Percentiles rank a stretch among this genome's conserved stretches.
phyloP scores from a whole-genome alignment of 2,797 vertebrate species.

The Myotis pilosus region DNA sequence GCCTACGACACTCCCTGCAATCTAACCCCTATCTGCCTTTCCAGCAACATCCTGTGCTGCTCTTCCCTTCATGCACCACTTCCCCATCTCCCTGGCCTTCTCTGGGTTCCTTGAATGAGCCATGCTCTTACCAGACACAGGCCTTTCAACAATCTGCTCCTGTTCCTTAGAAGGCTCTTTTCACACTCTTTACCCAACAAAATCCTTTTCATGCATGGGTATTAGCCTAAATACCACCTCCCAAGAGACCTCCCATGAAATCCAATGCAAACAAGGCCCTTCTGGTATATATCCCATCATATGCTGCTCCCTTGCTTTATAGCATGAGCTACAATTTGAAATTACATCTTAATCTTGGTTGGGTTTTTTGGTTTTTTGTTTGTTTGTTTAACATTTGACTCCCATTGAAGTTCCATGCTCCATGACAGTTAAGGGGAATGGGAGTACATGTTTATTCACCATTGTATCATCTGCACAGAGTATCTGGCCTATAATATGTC shows the following conservation, averaged over 20 bases:
- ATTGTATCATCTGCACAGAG: background rate
- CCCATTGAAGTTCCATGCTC: background rate
- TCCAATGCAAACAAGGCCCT: background rate
- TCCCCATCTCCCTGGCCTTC: background rate
- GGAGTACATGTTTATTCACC: background rate
- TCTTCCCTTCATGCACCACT: rapidly evolving
- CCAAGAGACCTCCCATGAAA: background rate
- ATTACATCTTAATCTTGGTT: background rate
- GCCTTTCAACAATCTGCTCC: background rate
- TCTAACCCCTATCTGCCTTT: background rate
- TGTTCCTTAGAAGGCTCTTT: background rate
- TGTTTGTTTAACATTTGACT: background rate
- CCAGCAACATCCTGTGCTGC: background rate
- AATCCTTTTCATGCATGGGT: background rate
- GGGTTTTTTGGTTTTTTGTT: background rate
- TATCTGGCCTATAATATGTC: background rate
- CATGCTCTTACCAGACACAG: background rate
- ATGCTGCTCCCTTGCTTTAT: background rate
- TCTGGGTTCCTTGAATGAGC: background rate
- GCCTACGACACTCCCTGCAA: background rate
- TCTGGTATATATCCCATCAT: background rate
- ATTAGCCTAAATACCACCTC: background rate
- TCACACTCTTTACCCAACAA: background rate
- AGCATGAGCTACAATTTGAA: background rate
- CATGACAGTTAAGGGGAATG: background rate